These are phyloP conservation scores for Promerops cafer DNA, from an alignment of 2,113 vertebrate species.

Conservation along the genomic window DNA sequence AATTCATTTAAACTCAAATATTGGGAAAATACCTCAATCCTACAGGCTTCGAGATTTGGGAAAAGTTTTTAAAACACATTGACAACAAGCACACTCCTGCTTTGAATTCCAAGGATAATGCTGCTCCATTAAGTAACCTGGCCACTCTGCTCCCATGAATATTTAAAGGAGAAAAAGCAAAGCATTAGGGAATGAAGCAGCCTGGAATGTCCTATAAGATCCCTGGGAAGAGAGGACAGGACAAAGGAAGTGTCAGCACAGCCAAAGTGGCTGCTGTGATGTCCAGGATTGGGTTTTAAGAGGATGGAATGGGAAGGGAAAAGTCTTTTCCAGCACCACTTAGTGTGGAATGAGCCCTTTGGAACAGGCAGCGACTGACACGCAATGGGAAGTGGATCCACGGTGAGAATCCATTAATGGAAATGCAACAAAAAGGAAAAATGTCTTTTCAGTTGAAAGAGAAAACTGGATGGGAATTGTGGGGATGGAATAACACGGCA, in stretches of 20 bases:
- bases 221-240: not conserved
- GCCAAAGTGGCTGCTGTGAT: not conserved
- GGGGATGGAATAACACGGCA: not conserved
- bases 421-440: not conserved
- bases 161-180: constrained; percentile 39
- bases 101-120: not conserved
- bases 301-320: not conserved
- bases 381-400: accelerated
- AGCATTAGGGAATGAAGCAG: constrained; percentile 2
- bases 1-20: not conserved
- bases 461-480: not conserved
- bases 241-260: not conserved
- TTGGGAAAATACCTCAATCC: not conserved
- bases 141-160: constrained; percentile 41
- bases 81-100: not conserved
- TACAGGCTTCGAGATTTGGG: not conserved
- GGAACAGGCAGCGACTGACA: not conserved
- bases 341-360: not conserved
- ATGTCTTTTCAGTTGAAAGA: not conserved
- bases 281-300: not conserved
- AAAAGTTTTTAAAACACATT: not conserved
- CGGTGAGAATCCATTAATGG: not conserved
- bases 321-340: not conserved
- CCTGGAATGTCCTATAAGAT: not conserved
- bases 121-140: not conserved